Conservation (phyloP, 2,113 vertebrate genomes). For the Athene cunicularia region DNA sequence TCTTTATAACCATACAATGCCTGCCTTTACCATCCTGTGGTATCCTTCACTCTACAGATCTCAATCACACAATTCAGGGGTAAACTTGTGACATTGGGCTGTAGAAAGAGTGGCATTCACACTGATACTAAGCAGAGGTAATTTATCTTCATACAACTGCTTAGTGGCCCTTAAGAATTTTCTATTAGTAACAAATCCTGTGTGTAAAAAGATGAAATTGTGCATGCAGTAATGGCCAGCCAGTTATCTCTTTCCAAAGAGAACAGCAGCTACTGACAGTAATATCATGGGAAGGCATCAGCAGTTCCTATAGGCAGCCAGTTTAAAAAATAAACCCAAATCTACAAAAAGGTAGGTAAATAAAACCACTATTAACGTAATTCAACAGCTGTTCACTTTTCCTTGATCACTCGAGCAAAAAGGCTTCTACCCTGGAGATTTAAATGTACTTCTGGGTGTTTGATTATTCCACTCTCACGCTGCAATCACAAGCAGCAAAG, state of each 20-base stretch:
- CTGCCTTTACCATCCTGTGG: neutral
- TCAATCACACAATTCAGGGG: slow-evolving; percentile 8
- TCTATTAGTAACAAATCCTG: neutral
- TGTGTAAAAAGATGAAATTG: neutral
- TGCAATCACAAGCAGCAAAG: neutral
- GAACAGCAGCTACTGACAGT: neutral
- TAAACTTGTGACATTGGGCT: neutral
- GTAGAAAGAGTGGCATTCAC: slow-evolving; percentile 12
- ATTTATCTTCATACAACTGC: slow-evolving; percentile 24
- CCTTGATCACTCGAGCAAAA: neutral
- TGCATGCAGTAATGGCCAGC: neutral
- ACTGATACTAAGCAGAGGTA: neutral
- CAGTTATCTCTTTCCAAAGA: neutral
- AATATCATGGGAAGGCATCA: neutral
- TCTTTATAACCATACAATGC: slow-evolving; percentile 21
- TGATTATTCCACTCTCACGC: neutral
- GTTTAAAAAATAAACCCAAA: neutral
- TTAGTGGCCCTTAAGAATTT: neutral
- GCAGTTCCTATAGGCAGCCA: neutral
- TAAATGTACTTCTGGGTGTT: neutral
- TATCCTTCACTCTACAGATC: neutral
- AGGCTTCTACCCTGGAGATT: neutral
- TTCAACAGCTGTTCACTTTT: slow-evolving; percentile 22
- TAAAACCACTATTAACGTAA: neutral
- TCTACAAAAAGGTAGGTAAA: neutral